Evolutionary conservation across 2,113 vertebrate genomes (phyloP), one percentile per base, ranked within the genome.

Genomic region (Catharus fuscescens): DNA sequence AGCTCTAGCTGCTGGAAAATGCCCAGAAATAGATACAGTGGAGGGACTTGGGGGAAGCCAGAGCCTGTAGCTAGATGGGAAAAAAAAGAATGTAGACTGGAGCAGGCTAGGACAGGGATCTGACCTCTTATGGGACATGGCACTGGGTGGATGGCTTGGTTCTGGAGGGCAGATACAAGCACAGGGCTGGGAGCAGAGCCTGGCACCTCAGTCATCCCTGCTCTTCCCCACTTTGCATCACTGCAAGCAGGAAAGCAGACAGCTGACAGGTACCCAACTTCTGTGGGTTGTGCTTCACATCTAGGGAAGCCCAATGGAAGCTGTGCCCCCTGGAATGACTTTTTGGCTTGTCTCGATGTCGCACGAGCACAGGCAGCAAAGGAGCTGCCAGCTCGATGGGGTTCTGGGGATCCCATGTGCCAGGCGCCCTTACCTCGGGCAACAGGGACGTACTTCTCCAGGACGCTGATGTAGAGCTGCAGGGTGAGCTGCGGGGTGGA

Each of bases 401-500:
- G 20, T 14, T 36, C 26, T 3, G 2, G 36, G 53, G 12, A 80
- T 19, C 48, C 44, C 64, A 2, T 0, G 0, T 20, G 66, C 31
- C 34, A 9, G 18, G 34, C 11, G 10, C 26, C 61, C 91, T 99
- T 97, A 99, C 99, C 93, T 98, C 99, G 98, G 44, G 82, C 53
- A 0, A 74, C 47, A 1, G 98, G 94, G 21, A 98, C 5, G 26
- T 99, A 98, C 90, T 99, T 98, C 97, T 99, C 98, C 94, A 99
- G 94, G 90, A 99, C 91, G 67, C 98, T 98, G 97, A 99, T 98
- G 62, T 99, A 99, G 42, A 99, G 98, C 98, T 99, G 99, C 34
- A 99, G 98, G 4, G 99, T 99, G 79, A 99, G 98, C 94, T 99
- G 99, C 1, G 99, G 99, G 1, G 98, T 99, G 90, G 99, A 99